Percentiles rank a stretch among this genome's conserved stretches.
These are phyloP conservation scores for Sylvilagus bachmani DNA, from an alignment of 2,113 vertebrate genomes.

Conservation along the genomic window DNA sequence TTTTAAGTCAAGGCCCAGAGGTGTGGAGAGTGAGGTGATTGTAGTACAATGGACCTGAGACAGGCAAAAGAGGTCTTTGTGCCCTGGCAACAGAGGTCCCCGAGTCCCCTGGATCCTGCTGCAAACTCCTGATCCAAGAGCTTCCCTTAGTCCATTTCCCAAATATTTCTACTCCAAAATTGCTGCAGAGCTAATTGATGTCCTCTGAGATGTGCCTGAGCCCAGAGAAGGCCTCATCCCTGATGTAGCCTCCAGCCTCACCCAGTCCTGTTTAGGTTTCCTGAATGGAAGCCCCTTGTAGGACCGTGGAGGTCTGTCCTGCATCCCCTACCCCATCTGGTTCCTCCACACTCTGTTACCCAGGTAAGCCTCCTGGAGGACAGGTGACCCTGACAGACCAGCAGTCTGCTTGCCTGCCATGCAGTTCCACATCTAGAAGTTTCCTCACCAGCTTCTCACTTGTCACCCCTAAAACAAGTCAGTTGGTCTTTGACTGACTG, in stretches of 20 bases:
- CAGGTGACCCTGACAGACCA: not conserved
- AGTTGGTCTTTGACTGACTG: too few relatives aligned
- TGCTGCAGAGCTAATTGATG: not conserved
- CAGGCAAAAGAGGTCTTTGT: not conserved
- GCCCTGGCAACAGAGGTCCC: not conserved
- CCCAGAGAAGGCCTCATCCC: not conserved
- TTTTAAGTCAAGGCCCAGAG: not conserved
- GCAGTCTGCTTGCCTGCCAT: not conserved
- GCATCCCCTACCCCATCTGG: not conserved
- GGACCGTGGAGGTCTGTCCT: not conserved
- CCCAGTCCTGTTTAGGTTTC: not conserved
- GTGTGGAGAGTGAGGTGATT: not conserved
- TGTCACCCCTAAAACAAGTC: too few relatives aligned
- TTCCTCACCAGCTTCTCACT: not conserved
- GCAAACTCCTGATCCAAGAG: not conserved
- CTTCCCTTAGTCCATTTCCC: not conserved
- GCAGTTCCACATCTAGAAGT: not conserved
- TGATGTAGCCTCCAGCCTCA: not conserved
- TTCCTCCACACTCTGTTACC: not conserved
- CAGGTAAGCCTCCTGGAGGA: not conserved
- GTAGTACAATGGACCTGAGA: not conserved
- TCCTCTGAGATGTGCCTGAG: not conserved
- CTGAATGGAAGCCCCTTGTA: too few relatives aligned
- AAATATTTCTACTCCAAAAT: not conserved
- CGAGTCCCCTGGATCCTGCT: not conserved